phyloP scores from a whole-genome alignment of 2,888 invertebrate species.

The Cremastinae sp. region DNA sequence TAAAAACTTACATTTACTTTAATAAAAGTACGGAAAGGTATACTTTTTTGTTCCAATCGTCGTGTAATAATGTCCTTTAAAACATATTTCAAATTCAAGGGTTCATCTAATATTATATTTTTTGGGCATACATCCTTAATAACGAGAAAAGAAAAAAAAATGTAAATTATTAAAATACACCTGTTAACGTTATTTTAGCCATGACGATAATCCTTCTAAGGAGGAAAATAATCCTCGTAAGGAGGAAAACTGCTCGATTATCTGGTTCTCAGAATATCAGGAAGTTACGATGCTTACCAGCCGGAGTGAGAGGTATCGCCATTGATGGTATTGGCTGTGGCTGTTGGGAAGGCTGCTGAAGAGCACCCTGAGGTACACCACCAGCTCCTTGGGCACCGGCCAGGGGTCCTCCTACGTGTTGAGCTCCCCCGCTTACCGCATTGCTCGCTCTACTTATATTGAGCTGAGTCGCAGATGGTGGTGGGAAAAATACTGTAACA shows the following conservation, averaged over 20 bases:
- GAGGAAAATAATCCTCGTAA: too few species aligned
- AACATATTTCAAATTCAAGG: too few species aligned
- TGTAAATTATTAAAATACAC: too few species aligned
- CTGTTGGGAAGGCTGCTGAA: slow-evolving; percentile 75
- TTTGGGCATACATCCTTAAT: neutral
- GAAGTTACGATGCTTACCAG: slow-evolving; percentile 65
- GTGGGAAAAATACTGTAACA: slow-evolving; percentile 53
- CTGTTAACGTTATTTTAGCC: too few species aligned
- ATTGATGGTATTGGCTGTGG: slow-evolving; percentile 72
- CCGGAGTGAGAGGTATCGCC: slow-evolving; percentile 71
- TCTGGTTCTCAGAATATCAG: too few species aligned
- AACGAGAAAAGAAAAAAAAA: neutral
- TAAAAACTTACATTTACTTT: too few species aligned
- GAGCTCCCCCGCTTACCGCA: slow-evolving; percentile 74
- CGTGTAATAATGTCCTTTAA: too few species aligned
- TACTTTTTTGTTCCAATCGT: neutral
- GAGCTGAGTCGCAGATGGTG: slow-evolving; percentile 67
- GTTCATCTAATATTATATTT: neutral
- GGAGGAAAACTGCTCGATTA: too few species aligned
- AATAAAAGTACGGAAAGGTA: too few species aligned
- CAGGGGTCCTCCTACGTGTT: slow-evolving; percentile 75
- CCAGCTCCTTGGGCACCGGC: slow-evolving; percentile 75
- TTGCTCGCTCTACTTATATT: slow-evolving; percentile 73
- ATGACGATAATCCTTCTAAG: too few species aligned
- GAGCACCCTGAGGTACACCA: slow-evolving; percentile 74